Conservation (phyloP, 2,113 vertebrate species). For the Datnioides undecimradiatus region DNA sequence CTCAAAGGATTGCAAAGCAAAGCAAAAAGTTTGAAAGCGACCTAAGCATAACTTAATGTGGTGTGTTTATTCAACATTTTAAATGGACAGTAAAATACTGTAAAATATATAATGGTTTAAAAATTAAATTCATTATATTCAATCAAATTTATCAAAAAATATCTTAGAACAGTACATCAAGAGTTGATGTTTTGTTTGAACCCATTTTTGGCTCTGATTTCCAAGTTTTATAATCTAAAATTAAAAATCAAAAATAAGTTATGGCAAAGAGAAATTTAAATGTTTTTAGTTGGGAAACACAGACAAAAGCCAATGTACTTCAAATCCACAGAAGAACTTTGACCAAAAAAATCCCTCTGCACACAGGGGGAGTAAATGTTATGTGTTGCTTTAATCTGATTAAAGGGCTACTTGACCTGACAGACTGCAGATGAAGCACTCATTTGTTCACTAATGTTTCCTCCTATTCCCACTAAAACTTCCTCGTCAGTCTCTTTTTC, state of each 20-base stretch:
- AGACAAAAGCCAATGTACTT: not conserved
- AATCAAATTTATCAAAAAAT: too few species aligned
- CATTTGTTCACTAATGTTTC: conserved; percentile 62
- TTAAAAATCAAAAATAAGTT: not conserved
- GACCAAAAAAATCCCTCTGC: conserved; percentile 13
- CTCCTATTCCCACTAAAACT: conserved; percentile 25
- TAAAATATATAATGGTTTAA: too few species aligned
- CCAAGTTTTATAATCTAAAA: not conserved
- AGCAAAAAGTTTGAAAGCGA: too few species aligned
- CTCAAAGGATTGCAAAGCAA: too few species aligned
- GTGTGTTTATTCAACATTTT: too few species aligned
- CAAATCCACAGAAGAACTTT: not conserved
- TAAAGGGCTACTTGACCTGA: conserved; percentile 73
- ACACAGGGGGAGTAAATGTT: conserved; percentile 58
- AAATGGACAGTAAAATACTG: too few species aligned
- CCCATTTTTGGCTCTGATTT: not conserved
- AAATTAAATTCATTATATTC: too few species aligned
- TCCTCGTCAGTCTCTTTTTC: conserved; percentile 30
- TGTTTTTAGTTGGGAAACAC: not conserved
- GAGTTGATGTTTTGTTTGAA: not conserved
- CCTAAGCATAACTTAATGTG: too few species aligned
- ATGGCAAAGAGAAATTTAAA: not conserved
- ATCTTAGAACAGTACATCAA: too few species aligned
- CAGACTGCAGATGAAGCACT: conserved; percentile 57
- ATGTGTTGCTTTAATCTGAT: conserved; percentile 54